Evolutionary conservation across 2,888 invertebrate species (phyloP).

Genomic region (Spisula solida): DNA sequence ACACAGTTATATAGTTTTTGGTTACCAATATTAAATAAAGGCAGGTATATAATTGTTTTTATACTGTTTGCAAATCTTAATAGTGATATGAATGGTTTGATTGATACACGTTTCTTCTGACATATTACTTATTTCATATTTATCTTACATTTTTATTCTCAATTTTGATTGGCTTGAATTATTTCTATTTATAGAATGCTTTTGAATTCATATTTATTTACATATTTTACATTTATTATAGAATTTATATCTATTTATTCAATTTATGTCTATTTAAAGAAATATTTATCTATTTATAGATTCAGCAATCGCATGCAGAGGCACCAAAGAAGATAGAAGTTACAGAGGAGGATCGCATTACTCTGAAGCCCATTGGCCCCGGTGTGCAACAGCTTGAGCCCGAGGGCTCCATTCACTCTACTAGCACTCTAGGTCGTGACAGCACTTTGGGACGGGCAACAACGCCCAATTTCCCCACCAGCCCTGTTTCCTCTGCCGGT

Average conservation of each 20-base stretch:
- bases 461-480: conserved; percentile 82
- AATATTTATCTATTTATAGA: conserved; percentile 34
- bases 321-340: conserved; percentile 78
- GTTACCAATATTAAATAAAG: too few species aligned
- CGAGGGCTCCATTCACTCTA: conserved; percentile 77
- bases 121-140: too few species aligned
- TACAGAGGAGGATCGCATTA: conserved; percentile 86
- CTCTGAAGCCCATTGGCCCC: conserved; percentile 86
- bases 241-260: neutral
- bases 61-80: too few species aligned
- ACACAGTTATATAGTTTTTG: too few species aligned
- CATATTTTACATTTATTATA: neutral
- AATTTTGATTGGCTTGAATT: too few species aligned
- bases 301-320: conserved; percentile 72
- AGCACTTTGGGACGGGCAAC: conserved; percentile 74
- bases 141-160: too few species aligned
- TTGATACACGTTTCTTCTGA: neutral
- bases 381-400: conserved; percentile 87
- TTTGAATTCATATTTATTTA: too few species aligned
- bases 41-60: too few species aligned
- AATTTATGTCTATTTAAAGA: neutral
- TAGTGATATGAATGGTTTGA: too few species aligned
- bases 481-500: conserved; percentile 81
- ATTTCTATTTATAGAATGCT: too few species aligned
- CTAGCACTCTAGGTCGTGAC: conserved; percentile 78